Evolutionary conservation across 2,888 invertebrate species (phyloP).

Genomic region (Cephus sareptanus): DNA sequence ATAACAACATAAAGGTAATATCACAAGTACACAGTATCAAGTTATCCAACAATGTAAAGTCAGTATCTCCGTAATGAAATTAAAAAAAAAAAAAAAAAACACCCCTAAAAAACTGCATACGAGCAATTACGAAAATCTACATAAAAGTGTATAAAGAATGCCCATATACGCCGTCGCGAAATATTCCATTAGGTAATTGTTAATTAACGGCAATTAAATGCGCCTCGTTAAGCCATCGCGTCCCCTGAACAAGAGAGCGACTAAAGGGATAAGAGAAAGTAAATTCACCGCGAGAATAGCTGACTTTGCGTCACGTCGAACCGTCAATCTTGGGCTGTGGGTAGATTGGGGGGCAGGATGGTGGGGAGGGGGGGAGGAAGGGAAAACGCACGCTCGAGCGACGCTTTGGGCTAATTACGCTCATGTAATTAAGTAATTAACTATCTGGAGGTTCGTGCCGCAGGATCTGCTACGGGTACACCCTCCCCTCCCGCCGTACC

Average conservation of each 20-base stretch:
- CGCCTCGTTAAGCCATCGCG: neutral
- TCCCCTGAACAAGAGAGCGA: neutral
- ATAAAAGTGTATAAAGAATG: neutral
- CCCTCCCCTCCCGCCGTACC: constrained; percentile 21
- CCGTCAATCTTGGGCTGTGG: constrained; percentile 30
- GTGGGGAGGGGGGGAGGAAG: no score
- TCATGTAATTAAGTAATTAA: constrained; percentile 59
- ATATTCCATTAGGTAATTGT: neutral
- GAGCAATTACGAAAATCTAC: no score
- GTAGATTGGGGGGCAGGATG: neutral
- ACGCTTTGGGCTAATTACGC: constrained; percentile 47
- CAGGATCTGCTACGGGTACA: constrained; percentile 34
- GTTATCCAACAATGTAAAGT: no score
- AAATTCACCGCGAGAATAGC: constrained; percentile 19
- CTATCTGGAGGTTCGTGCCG: constrained; percentile 33
- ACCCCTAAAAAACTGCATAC: no score
- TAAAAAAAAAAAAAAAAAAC: no score
- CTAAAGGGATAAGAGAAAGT: neutral
- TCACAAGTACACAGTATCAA: no score
- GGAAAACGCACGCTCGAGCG: neutral
- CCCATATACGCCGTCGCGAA: neutral
- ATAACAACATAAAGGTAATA: no score
- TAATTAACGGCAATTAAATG: neutral
- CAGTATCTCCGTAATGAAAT: no score
- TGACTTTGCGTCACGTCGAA: constrained; percentile 28